Base-by-base conservation (phyloP, 2,888 invertebrate genomes). In the Oligia fasciuncula region DNA sequence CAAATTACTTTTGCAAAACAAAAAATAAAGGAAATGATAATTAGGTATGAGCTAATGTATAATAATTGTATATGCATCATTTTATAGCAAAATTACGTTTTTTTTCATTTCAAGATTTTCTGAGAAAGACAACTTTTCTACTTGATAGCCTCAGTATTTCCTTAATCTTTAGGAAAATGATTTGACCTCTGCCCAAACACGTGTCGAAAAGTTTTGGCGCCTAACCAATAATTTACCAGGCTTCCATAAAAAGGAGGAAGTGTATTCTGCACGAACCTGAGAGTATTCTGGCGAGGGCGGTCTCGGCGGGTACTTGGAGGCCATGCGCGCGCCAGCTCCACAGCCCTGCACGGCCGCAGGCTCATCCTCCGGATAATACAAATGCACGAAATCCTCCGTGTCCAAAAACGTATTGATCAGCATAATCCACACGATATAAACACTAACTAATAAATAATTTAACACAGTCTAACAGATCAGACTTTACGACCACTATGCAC, bases 351-450 rank as follows among this genome's bases (percentile, higher is more conserved):
- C 91, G 67, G 94, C 92, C 76, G 94, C 92, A 69, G 94, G 92
- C 92, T 97, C 97, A 95, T 97, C 97, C 93, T 97, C 97, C 78
- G 96, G 94, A 85, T 97, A 97, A 92, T 97, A 96, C 76, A 97
- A 92, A 84, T 97, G 97, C 95, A 97, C 97, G 95, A 97, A 97
- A 94, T 97, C 97, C 93, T 97, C 97, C 95, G 97, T 97, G 95
- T 97, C 97, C 94, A 97, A 94, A 91, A 92, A 96, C 79, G 97
- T 97, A 93, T 97, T 97, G 94, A 97, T 97, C 96, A 97, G 94
- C 97, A 97, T 97, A 95, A 93, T 95, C 94, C 94, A 94, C 92
- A 92, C 87, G 90, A 89, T 93, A 94, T 91, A 92, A 93, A 93
- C 90, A 88, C 94, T 93, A 94, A 92, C 93, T 93, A 95, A 94